Base-by-base conservation (phyloP, 2,797 vertebrate species). In the Gambusia yucatana region DNA sequence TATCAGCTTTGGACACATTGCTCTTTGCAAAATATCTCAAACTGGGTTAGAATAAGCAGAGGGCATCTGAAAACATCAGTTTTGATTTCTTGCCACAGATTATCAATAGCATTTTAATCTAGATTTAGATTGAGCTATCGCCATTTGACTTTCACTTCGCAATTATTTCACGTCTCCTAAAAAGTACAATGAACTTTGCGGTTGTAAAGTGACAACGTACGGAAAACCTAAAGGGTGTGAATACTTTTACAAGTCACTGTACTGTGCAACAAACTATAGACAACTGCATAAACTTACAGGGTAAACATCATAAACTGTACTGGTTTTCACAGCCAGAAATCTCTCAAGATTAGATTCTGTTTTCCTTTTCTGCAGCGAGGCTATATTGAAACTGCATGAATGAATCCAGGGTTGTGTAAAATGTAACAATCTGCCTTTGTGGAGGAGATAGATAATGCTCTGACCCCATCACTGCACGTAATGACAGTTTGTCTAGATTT, bases 401-500 rank as follows among this genome's bases (percentile, higher is more conserved):
- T 90, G 88, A 94, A 83, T 92, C 67, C 83, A 79, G 52, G 74
- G 14, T 85, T 88, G 89, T 79, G 81, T 77, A 50, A 91, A 91
- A 93, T 92, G 86, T 88, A 91, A 91, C 93, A 91, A 39, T 85
- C 69, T 72, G 84, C 73, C 88, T 88, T 81, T 59, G 77, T 55
- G 82, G 82, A 87, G 82, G 75, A 85, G 81, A 82, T 86, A 76
- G 47, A 83, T 9, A 85, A 86, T 80, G 91, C 84, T 88, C 73
- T 93, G 91, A 89, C 84, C 90, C 77, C 52, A 28, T 47, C 82
- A 82, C 80, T 89, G 89, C 92, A 86, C 89, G 87, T 94, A 94
- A 94, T 93, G 83, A 78, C n/a, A 87, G 83, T 85, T 87, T 86
- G 81, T 88, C 84, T 85, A 85, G 87, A 79, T 90, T 85, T 87